phyloP scores from a whole-genome alignment of 2,888 invertebrate species.

The Philopedon plagiatum region DNA sequence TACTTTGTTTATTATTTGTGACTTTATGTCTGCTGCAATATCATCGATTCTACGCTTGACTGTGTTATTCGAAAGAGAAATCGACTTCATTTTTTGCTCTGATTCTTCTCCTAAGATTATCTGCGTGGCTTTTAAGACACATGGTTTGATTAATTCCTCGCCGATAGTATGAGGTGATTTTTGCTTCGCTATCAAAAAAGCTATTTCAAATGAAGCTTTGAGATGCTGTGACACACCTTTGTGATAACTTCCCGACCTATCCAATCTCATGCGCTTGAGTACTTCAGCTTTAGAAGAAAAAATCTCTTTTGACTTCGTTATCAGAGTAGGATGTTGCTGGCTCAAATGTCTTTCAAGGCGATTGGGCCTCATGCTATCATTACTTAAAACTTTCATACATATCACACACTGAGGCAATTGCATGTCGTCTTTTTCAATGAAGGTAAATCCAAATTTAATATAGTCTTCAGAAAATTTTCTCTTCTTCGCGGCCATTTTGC shows the following conservation, averaged over 20 bases:
- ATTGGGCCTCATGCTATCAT: neutral
- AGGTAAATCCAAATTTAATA: neutral
- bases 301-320: neutral
- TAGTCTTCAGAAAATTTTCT: neutral
- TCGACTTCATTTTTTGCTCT: constrained; percentile 46
- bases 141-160: neutral
- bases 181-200: constrained; percentile 48
- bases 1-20: neutral
- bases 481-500: neutral
- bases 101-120: constrained; percentile 46
- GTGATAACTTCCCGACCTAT: neutral
- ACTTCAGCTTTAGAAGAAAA: neutral
- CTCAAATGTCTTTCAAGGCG: neutral
- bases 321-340: neutral
- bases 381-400: neutral
- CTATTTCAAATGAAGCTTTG: constrained; percentile 8
- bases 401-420: neutral
- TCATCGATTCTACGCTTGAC: constrained; percentile 49
- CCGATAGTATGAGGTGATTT: constrained; percentile 41
- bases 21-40: constrained; percentile 41
- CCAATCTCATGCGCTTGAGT: neutral
- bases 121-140: constrained; percentile 33
- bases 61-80: constrained; percentile 49
- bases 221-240: neutral
- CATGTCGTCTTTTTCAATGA: neutral